phyloP scores from a whole-genome alignment of 2,113 vertebrate species.

The Megaceryle maxima region DNA sequence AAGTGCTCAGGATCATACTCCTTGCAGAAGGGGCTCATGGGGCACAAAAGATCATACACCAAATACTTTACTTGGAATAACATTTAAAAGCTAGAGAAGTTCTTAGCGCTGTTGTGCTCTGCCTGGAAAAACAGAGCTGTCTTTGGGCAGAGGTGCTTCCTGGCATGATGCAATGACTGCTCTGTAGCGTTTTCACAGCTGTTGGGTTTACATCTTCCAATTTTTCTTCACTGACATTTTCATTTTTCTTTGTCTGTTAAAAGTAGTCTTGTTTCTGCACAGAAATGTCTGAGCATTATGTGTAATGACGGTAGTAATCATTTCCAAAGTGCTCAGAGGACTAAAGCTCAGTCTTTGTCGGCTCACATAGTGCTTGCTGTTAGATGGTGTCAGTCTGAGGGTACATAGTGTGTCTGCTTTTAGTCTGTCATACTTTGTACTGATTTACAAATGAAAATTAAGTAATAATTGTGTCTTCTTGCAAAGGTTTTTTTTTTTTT shows the following conservation, averaged over 20 bases:
- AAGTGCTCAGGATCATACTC: background rate
- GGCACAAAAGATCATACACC: background rate
- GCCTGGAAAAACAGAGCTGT: background rate
- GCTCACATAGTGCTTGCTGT: background rate
- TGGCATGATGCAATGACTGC: background rate
- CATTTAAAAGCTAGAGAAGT: background rate
- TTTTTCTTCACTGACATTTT: background rate
- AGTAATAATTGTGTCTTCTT: background rate
- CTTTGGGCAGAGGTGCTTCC: background rate
- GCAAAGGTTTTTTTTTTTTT: background rate
- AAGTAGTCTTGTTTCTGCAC: background rate
- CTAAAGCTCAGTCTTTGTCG: background rate
- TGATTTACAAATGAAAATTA: background rate
- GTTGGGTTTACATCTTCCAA: background rate
- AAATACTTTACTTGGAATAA: background rate
- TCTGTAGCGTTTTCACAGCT: background rate
- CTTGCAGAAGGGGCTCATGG: fast-evolving
- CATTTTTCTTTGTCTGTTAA: background rate
- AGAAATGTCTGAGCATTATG: background rate
- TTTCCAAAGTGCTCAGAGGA: background rate
- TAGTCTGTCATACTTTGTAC: background rate
- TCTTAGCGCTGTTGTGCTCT: background rate
- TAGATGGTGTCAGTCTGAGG: background rate
- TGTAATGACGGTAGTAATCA: background rate
- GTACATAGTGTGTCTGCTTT: background rate